phyloP scores from a whole-genome alignment of 1,140 invertebrate species.

The Psix sp. region DNA sequence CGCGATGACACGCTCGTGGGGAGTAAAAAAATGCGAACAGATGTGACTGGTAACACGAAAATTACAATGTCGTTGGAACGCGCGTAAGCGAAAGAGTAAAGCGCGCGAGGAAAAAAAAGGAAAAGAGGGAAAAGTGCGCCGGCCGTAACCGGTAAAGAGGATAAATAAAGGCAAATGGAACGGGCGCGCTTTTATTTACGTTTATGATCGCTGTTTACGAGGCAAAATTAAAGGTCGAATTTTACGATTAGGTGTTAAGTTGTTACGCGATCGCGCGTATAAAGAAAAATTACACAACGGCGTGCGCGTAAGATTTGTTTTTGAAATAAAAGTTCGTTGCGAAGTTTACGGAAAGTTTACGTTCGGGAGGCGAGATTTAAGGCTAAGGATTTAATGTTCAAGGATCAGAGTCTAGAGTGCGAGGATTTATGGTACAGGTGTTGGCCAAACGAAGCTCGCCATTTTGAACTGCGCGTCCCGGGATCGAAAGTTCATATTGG shows the following conservation, averaged over 20 bases:
- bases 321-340: conserved; percentile 46
- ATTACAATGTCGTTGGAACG: conserved; percentile 40
- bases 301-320: conserved; percentile 39
- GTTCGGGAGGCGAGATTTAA: conserved; percentile 42
- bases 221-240: conserved; percentile 40
- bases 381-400: conserved; percentile 36
- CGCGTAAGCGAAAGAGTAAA: background rate
- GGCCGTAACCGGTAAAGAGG: background rate
- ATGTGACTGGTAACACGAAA: conserved; percentile 59
- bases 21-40: conserved; percentile 46
- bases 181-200: conserved; percentile 25
- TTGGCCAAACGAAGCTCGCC: conserved; percentile 15
- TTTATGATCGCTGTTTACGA: conserved; percentile 43
- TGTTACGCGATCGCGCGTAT: conserved; percentile 13
- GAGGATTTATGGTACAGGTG: conserved; percentile 35
- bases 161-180: conserved; percentile 31
- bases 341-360: conserved; percentile 47
- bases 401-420: conserved; percentile 35
- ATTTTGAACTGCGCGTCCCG: conserved; percentile 25
- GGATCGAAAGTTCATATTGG: conserved; percentile 45
- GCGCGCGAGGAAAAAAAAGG: conserved; percentile 14
- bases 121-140: background rate
- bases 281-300: conserved; percentile 33
- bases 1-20: conserved; percentile 39
- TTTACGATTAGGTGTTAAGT: conserved; percentile 47